Conservation (phyloP, 2,888 invertebrate genomes). For the Melitaea athalia region DNA sequence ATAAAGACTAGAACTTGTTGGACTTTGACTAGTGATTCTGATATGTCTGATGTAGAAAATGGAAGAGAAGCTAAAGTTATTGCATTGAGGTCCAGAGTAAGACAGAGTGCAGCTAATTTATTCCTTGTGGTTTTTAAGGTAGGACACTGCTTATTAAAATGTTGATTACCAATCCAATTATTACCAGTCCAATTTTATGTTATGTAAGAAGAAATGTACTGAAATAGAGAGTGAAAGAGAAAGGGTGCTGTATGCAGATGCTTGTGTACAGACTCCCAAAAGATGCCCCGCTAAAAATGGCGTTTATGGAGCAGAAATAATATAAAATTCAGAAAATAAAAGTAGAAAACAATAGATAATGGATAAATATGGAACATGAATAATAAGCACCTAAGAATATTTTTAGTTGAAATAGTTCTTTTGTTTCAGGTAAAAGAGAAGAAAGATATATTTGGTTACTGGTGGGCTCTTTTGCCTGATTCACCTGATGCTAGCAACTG, state of each 20-base stretch:
- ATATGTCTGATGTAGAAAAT: conserved; percentile 84
- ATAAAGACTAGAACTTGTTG: conserved; percentile 57
- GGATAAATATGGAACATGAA: too few relatives aligned
- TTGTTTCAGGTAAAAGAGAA: conserved; percentile 82
- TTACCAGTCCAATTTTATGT: too few relatives aligned
- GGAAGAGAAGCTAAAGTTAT: conserved; percentile 75
- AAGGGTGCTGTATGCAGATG: too few relatives aligned
- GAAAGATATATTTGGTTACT: conserved; percentile 87
- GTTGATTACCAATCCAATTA: too few relatives aligned
- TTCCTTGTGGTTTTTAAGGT: conserved; percentile 83
- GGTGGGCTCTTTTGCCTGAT: conserved; percentile 88
- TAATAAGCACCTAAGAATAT: not conserved
- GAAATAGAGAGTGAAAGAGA: too few relatives aligned
- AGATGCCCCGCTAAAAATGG: too few relatives aligned
- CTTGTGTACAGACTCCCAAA: too few relatives aligned
- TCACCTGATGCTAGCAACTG: conserved; percentile 65
- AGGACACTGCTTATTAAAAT: conserved; percentile 21
- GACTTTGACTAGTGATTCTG: conserved; percentile 85
- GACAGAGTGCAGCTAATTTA: conserved; percentile 85
- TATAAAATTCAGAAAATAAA: too few relatives aligned
- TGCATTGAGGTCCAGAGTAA: conserved; percentile 82
- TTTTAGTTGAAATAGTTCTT: conserved; percentile 12
- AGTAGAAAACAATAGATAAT: too few relatives aligned
- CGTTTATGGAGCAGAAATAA: too few relatives aligned
- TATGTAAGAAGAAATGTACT: too few relatives aligned